phyloP scores from a whole-genome alignment of 2,888 invertebrate genomes.

The Scaptomyza parva region DNA sequence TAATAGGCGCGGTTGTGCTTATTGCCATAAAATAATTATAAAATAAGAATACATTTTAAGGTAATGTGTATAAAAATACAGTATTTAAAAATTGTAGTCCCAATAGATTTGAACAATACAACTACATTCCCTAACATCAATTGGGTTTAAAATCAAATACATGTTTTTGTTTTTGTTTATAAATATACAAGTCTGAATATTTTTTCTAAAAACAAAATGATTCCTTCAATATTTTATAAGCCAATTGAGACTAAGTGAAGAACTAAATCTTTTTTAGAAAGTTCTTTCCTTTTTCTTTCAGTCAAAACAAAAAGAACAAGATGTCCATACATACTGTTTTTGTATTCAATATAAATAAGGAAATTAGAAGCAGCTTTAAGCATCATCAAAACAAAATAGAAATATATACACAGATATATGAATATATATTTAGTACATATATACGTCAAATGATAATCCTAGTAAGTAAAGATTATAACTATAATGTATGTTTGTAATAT shows the following conservation, averaged over 20 bases:
- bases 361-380: conserved; percentile 19
- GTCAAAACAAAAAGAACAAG: conserved; percentile 16
- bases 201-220: background rate
- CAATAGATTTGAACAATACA: conserved; percentile 31
- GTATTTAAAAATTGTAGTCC: conserved; percentile 13
- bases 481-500: conserved; percentile 23
- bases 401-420: conserved; percentile 18
- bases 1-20: conserved; percentile 31
- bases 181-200: background rate
- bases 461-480: conserved; percentile 44
- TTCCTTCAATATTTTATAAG: conserved; percentile 9
- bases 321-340: conserved; percentile 2
- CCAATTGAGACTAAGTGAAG: conserved; percentile 24
- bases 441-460: conserved; percentile 54
- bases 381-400: conserved; percentile 23
- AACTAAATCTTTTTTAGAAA: conserved; percentile 1
- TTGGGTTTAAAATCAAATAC: conserved; percentile 14
- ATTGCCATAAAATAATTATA: conserved; percentile 47
- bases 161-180: conserved; percentile 13
- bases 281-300: conserved; percentile 3
- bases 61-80: conserved; percentile 28
- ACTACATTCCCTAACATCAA: conserved; percentile 24
- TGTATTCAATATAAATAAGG: conserved; percentile 23
- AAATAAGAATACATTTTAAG: conserved; percentile 25
- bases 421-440: conserved; percentile 21